phyloP scores from a whole-genome alignment of 2,888 invertebrate species.

The Drosophila seclusa region DNA sequence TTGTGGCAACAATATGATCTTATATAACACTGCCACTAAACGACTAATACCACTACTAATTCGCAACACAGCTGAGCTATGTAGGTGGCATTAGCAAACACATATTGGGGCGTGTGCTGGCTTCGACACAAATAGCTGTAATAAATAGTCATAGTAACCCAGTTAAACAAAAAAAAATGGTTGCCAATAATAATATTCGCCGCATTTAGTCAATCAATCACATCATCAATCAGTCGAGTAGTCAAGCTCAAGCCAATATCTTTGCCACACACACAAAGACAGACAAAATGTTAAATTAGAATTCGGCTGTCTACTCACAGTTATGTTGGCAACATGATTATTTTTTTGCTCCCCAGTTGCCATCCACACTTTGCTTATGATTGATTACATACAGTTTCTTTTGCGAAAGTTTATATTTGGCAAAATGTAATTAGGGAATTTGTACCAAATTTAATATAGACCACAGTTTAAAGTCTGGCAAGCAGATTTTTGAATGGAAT shows the following conservation, averaged over 20 bases:
- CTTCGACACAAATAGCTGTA: constrained; percentile 66
- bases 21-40: constrained; percentile 1
- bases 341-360: background rate
- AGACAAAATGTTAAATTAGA: constrained; percentile 11
- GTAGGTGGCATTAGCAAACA: constrained; percentile 37
- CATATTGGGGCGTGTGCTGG: constrained; percentile 33
- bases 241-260: constrained; percentile 27
- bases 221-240: constrained; percentile 54
- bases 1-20: background rate
- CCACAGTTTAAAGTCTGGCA: background rate
- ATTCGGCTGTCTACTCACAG: background rate
- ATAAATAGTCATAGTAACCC: constrained; percentile 77
- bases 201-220: constrained; percentile 57
- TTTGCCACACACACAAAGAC: constrained; percentile 18
- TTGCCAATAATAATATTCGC: constrained; percentile 46
- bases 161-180: constrained; percentile 38
- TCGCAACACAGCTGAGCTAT: constrained; percentile 30
- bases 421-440: background rate
- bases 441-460: background rate
- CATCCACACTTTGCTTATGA: background rate
- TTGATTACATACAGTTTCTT: background rate
- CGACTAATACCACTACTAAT: constrained; percentile 37
- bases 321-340: background rate
- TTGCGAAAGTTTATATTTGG: background rate
- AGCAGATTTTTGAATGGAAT: background rate